Base-by-base conservation (phyloP, 2,113 vertebrate genomes). In the Otolemur garnettii region DNA sequence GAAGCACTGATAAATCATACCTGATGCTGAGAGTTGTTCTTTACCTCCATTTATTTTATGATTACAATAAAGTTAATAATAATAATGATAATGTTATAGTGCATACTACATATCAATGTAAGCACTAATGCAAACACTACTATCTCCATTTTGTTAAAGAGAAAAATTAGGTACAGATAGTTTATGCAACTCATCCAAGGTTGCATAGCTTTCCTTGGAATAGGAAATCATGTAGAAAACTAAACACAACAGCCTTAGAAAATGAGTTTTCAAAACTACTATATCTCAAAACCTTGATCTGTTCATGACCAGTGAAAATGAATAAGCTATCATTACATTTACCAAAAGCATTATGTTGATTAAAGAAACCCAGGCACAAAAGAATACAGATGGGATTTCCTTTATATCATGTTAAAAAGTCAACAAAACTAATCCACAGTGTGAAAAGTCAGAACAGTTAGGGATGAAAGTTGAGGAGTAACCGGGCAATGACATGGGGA, bases 1-100 rank as follows among this genome's bases (percentile, higher is more conserved):
- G 60, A 86, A 96, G 81, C 57, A 86, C n/a, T n/a, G 35, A 62
- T 81, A 62, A 57, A 84, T 66, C 85, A 45, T 74, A 66, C 13
- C 59, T 57, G 7, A n/a, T 55, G 26, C 22, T 42, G 35, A 74
- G 80, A 80, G 35, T 75, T 92, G 33, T 19, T n/a, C 24, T 96
- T 88, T 53, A 15, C 2, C 4, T 38, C 64, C 60, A 53, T 12
- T 60, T 64, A 90, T 81, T 81, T n/a, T 55, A 45, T 24, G 26
- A 72, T n/a, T 60, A 21, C 42, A 92, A 72, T 45, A 75, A 90
- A 21, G 81, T 38, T 81, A 81, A 53, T 94, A 84, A 59, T 35
- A 50, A 59, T 35, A 50, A 60, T 50, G 83, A 33, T 22, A 57
- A 71, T 24, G 53, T 30, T 71, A 78, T 50, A n/a, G 11, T 42